Evolutionary conservation across 2,888 invertebrate genomes (phyloP), one percentile per base, ranked within the genome.

Genomic region (Suillia variegata): DNA sequence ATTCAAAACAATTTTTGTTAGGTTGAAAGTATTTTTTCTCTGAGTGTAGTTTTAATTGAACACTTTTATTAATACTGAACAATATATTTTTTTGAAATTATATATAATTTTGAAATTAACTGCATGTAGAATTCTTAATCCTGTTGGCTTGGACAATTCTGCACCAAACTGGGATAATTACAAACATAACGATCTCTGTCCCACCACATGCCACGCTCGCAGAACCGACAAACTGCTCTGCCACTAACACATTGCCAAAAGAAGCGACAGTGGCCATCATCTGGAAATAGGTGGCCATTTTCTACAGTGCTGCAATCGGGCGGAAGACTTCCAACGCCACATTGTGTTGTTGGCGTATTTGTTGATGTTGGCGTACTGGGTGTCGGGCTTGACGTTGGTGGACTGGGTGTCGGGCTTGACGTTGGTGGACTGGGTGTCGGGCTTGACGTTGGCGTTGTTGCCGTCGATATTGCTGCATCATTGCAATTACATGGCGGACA

Each of bases 401-500:
- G 2, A 33, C 18, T 33, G 8, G 47, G 15, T 1, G 51, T 31
- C 13, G 33, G 13, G 24, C 34, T 15, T 26, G 60, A 21, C 1
- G 26, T 26, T 21, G 56, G 20, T 21, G 4, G 2, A 33, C 18
- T 33, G 8, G 47, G 15, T 1, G 51, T 31, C 13, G 13, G 3
- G 20, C 22, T 47, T n/a, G 20, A 50, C 24, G 1, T 17, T 10
- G 38, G 53, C 15, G 10, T 52, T 17, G 58, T 38, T 42, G n/a
- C 45, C 33, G 31, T 48, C 3, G 54, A 12, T 38, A 45, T 10
- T 6, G 55, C 4, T 21, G 12, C 15, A 42, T n/a, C 20, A 13
- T 59, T 45, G 48, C 61, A 63, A n/a, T 56, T 52, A 42, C 64
- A 68, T 2, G 66, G 65, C 8, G 66, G 64, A 56, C 68, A 68